Percentiles rank a stretch among this genome's conserved stretches.
Evolutionary conservation across 2,113 vertebrate genomes (phyloP).

Genomic region (Protobothrops mucrosquamatus): DNA sequence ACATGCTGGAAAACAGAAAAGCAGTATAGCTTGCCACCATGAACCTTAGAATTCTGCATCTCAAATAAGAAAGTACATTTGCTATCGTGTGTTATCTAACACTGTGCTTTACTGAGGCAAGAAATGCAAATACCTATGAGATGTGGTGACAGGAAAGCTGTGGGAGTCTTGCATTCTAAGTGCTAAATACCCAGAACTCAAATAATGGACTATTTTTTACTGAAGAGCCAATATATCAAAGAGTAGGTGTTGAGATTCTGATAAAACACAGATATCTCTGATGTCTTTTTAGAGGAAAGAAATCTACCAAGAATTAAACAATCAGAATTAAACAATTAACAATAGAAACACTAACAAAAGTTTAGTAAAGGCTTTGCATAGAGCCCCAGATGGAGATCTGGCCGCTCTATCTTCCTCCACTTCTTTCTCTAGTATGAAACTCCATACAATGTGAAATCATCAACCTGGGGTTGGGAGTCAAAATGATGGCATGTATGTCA

Average conservation of each 20-base stretch:
- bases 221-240: background rate
- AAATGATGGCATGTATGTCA: background rate
- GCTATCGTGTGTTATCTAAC: background rate
- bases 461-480: background rate
- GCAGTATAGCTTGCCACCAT: background rate
- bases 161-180: background rate
- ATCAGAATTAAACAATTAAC: background rate
- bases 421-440: background rate
- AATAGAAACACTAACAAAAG: background rate
- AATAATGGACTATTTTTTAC: background rate
- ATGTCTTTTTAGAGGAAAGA: background rate
- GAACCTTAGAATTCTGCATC: background rate
- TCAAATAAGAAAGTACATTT: background rate
- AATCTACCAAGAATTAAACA: constrained; percentile 3
- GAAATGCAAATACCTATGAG: background rate
- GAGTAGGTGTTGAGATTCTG: background rate
- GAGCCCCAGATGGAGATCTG: background rate
- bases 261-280: background rate
- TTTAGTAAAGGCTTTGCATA: background rate
- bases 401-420: background rate
- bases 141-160: background rate
- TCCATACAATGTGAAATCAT: background rate
- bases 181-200: constrained; percentile 4
- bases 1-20: background rate
- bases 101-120: background rate